These are phyloP conservation scores for Struthidea cinerea DNA, from an alignment of 2,113 vertebrate species.

Conservation along the genomic window DNA sequence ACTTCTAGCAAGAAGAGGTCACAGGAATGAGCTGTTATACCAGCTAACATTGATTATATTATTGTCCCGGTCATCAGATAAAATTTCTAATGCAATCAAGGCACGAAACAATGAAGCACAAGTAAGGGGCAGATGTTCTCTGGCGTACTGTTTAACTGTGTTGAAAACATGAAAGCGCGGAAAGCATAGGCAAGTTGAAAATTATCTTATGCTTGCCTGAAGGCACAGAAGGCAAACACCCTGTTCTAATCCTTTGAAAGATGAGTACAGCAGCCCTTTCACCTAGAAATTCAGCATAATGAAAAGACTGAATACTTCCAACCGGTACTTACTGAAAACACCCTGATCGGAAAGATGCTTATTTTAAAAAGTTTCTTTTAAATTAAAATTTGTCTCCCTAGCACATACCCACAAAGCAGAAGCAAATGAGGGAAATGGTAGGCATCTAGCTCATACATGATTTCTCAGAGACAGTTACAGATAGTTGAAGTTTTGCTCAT, in stretches of 20 bases:
- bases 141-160: neutral
- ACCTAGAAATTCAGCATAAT: constrained; percentile 14
- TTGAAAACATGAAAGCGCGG: neutral
- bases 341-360: neutral
- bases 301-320: neutral
- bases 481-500: neutral
- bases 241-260: constrained; percentile 23
- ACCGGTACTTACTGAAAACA: neutral
- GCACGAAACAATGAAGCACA: neutral
- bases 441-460: neutral
- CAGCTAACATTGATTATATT: neutral
- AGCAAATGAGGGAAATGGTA: neutral
- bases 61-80: neutral
- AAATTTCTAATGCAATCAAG: neutral
- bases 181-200: constrained; percentile 20
- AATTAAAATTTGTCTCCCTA: neutral
- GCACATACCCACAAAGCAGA: neutral
- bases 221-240: constrained; percentile 2
- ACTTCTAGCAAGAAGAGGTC: neutral
- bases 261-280: neutral
- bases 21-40: neutral
- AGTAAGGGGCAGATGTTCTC: neutral
- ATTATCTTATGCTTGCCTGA: neutral
- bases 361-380: neutral
- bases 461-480: neutral